These are phyloP conservation scores for Poeciliopsis prolifica DNA, from an alignment of 2,113 vertebrate genomes.

Conservation along the genomic window DNA sequence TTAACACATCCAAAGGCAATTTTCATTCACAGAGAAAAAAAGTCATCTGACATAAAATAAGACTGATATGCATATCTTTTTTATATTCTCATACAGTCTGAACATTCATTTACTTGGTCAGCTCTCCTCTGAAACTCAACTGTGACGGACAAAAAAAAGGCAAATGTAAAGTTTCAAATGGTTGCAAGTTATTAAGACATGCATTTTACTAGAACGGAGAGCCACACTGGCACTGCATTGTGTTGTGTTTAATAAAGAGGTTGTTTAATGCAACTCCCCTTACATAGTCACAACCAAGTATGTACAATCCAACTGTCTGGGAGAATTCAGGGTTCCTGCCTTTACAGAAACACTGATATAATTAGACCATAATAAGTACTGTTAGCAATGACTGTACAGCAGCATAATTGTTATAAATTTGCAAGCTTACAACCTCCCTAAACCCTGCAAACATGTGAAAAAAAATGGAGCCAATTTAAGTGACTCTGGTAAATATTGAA, in stretches of 20 bases:
- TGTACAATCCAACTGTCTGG: constrained; percentile 50
- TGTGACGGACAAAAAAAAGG: constrained; percentile 67
- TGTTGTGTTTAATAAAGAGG: constrained; percentile 17
- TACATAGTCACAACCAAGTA: constrained; percentile 61
- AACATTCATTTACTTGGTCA: constrained; percentile 70
- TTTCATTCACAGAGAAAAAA: constrained; percentile 59
- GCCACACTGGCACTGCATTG: constrained; percentile 51
- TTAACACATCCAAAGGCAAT: constrained; percentile 72
- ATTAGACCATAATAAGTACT: constrained; percentile 56
- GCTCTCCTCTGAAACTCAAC: constrained; percentile 43
- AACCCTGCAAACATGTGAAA: constrained; percentile 1
- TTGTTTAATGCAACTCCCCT: constrained; percentile 43
- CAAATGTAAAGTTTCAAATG: constrained; percentile 65
- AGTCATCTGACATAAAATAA: constrained; percentile 58
- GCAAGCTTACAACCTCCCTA: constrained; percentile 15
- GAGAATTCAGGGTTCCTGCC: constrained; percentile 30
- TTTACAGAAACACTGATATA: constrained; percentile 39
- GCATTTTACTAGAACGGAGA: constrained; percentile 63
- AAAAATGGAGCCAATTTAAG: constrained; percentile 33
- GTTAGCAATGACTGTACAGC: constrained; percentile 66
- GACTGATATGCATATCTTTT: constrained; percentile 61
- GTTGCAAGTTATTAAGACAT: constrained; percentile 75
- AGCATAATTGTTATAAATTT: constrained; percentile 54
- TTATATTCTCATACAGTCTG: constrained; percentile 55
- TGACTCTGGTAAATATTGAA: constrained; percentile 26